Evolutionary conservation across 2,113 vertebrate genomes (phyloP), one percentile per base, ranked within the genome.

Genomic region (Smithornis capensis): DNA sequence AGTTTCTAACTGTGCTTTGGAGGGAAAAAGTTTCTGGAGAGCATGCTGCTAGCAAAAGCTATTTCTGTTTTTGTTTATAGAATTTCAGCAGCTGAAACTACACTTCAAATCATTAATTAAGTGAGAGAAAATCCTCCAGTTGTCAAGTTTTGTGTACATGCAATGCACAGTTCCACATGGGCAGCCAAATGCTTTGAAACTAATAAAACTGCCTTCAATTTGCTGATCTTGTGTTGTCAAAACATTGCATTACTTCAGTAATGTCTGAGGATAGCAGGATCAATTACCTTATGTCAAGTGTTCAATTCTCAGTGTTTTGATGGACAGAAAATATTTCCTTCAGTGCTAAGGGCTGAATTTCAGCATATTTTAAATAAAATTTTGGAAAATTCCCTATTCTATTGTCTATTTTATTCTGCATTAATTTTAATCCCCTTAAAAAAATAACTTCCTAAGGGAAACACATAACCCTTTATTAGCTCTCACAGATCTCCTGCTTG

Each of bases 91-190:
- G 81, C 84, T 96, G 91, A 87, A 95, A 24, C 40, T 79, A 85
- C 38, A 82, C 49, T 90, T 95, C 37, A 73, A 76, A 80, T 50
- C 55, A 73, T 91, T 85, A 94, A 85, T 91, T 96, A 94, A 84
- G 74, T 50, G 50, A 78, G 50, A 78, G 57, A 95, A 96, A 91
- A 92, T 80, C 89, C 56, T 57, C 59, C 84, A 85, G 70, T 74
- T 95, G 63, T 87, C 70, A 83, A 76, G n/a, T 5, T 67, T 56
- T 65, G 45, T 62, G 42, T 55, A 24, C 67, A 27, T 1, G 4
- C 56, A 83, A 25, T 40, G 18, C 60, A 10, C 37, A 59, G 62
- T 55, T 82, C 42, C 45, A 53, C 33, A 89, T 95, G 71, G 50
- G 68, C 63, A 83, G 67, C 44, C 87, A 78, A 63, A 89, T 68